Percentiles rank a stretch among this genome's conserved stretches.
Evolutionary conservation across 2,113 vertebrate genomes (phyloP).

Genomic region (Zosterops pallidus): DNA sequence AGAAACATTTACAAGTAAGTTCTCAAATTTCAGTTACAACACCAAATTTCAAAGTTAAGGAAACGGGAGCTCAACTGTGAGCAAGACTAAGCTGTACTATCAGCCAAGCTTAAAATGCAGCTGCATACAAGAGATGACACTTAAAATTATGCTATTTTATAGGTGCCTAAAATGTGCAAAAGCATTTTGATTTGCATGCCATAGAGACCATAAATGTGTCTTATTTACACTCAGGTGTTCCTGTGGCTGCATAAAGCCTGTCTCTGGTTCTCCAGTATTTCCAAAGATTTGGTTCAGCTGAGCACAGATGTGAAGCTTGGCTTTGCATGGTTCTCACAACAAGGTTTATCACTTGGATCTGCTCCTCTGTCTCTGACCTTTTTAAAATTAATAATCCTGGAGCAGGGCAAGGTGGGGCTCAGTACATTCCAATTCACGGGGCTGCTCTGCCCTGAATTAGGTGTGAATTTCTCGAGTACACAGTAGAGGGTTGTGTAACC

Average conservation of each 20-base stretch:
- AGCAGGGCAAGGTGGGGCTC: not conserved
- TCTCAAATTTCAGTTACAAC: not conserved
- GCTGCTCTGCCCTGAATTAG: not conserved
- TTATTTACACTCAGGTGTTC: not conserved
- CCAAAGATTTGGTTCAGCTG: not conserved
- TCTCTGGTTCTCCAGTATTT: not conserved
- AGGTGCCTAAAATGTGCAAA: not conserved
- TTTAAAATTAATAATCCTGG: not conserved
- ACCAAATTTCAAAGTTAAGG: not conserved
- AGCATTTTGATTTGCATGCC: not conserved
- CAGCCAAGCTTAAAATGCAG: not conserved
- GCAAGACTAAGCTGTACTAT: not conserved
- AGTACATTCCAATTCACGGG: not conserved
- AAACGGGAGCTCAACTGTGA: not conserved
- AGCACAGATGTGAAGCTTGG: fast-evolving
- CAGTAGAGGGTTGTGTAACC: not conserved
- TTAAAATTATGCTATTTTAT: not conserved
- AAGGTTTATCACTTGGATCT: not conserved
- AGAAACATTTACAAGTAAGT: not conserved
- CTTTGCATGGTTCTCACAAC: not conserved
- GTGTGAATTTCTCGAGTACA: fast-evolving
- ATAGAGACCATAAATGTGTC: fast-evolving
- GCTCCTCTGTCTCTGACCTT: not conserved
- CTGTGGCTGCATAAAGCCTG: not conserved
- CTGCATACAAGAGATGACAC: not conserved